Evolutionary conservation across 2,888 invertebrate species (phyloP).

Genomic region (Sepiola atlantica): DNA sequence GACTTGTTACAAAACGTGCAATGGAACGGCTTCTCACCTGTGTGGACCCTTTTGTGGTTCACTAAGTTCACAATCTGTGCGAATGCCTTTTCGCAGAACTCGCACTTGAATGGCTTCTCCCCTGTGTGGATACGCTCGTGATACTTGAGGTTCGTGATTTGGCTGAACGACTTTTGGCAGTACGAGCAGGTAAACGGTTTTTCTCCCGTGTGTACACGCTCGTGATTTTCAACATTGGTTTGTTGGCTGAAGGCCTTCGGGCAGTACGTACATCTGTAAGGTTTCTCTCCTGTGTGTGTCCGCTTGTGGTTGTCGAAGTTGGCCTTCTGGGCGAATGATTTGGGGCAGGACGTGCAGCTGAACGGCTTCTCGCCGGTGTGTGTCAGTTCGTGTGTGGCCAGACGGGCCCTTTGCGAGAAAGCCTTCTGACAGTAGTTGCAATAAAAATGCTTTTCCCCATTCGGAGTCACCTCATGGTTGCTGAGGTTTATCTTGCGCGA

Average conservation of each 20-base stretch:
- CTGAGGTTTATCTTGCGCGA: conserved; percentile 21
- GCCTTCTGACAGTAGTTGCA: conserved; percentile 41
- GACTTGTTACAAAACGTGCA: conserved; percentile 37
- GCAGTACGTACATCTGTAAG: conserved; percentile 25
- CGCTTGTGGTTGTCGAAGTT: conserved; percentile 40
- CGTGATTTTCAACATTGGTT: conserved; percentile 39
- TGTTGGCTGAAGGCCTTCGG: conserved; percentile 35
- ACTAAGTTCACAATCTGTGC: conserved; percentile 36
- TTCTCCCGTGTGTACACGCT: conserved; percentile 35
- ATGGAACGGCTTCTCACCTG: conserved; percentile 38
- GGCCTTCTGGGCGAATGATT: conserved; percentile 36
- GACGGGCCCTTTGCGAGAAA: conserved; percentile 23
- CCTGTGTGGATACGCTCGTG: conserved; percentile 40
- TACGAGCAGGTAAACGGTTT: conserved; percentile 36
- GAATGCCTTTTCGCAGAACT: conserved; percentile 36
- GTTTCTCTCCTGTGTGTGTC: conserved; percentile 35
- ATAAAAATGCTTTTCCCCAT: conserved; percentile 35
- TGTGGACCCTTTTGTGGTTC: conserved; percentile 36
- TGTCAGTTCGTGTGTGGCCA: conserved; percentile 33
- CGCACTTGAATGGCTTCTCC: conserved; percentile 24
- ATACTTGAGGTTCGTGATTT: conserved; percentile 38
- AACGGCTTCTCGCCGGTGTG: conserved; percentile 32
- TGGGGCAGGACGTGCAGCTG: background rate
- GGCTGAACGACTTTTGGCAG: conserved; percentile 40
- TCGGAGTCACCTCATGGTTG: conserved; percentile 37